Base-by-base conservation (phyloP, 2,113 vertebrate species). In the Nothocercus julius region DNA sequence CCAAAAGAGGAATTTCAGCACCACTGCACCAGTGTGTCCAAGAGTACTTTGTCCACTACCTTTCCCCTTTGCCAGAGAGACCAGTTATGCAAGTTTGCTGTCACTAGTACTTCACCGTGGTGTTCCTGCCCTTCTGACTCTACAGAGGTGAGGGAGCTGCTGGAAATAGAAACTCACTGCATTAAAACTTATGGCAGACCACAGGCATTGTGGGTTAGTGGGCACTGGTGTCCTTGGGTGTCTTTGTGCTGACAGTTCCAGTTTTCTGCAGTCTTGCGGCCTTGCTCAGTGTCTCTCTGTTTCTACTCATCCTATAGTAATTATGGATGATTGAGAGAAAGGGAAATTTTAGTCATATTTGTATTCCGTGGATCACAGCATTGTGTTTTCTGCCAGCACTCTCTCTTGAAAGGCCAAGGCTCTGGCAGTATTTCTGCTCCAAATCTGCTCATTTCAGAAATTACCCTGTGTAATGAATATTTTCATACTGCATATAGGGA, bases 21-120 rank as follows among this genome's bases (percentile, higher is more conserved):
- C 58, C 4, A 1, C 21, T 51, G 36, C 16, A 21, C 27, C 0
- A 0, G 6, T 16, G 18, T 1, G 2, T 38, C 28, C 44, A 54
- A 20, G 13, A 19, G 28, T 16, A 67, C 24, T 20, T 83, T 28
- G 27, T 5, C 38, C 2, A 1, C 44, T 42, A 8, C 13, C n/a
- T 54, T 79, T 25, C 24, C n/a, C 25, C 68, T 84, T 68, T 56
- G 67, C 53, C 54, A 49, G 62, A 68, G 45, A 49, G 38, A 49
- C 0, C 2, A 51, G 40, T 27, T 87, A 70, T 45, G 30, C 51
- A 13, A 22, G n/a, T 72, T 44, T 82, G 28, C 68, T 38, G 28
- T 61, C 70, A 45, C 8, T 45, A 20, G 15, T 38, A 40, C 38
- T 8, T 61, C 66, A 72, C 5, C 10, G 19, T 44, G 34, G 42